Base-by-base conservation (phyloP, 92 coral and sea anemone genomes). In the Blastomussa wellsi region DNA sequence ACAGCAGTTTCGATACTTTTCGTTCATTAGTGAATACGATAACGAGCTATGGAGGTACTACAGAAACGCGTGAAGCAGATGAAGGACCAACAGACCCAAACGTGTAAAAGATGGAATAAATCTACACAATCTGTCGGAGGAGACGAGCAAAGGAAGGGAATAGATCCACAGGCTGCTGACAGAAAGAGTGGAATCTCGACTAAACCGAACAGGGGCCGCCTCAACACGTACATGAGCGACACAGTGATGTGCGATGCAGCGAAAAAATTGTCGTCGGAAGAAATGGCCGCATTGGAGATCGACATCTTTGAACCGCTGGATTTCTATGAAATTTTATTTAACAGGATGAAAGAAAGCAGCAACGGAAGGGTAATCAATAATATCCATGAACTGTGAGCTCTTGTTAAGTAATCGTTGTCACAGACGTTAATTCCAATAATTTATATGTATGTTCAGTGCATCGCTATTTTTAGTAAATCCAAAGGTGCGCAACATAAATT, bases 221-320 rank as follows among this genome's bases (percentile, higher is more conserved):
- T 8, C n/a, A n/a, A n/a, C n/a, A n/a, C n/a, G 7, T 36, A 24
- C 26, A 36, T 36, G 75, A 12, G 14, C 28, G n/a, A 19, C 48
- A 36, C 12, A 70, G 28, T 17, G 75, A 20, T 35, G 75, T 22
- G 39, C 75, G 28, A 70, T 36, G 48, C 12, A 29, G 41, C 44
- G 75, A 19, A 70, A 4, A 53, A 22, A 4, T 13, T 77, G 11
- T 19, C 67, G n/a, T 32, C 57, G 2, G 67, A 77, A 22, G 16
- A 35, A 33, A 36, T 24, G 35, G 69, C 66, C 24, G 19, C 42
- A 77, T 24, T 77, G 81, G 47, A 77, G 47, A 51, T 22, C 16
- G 81, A 77, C 32, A 77, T 77, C 24, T 32, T 77, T 35, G 55
- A 77, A 24, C 81, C 81, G 5, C 44, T 77, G 22, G 47, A 77